Evolutionary conservation across 2,888 invertebrate species (phyloP), one percentile per base, ranked within the genome.

Genomic region (Tricholauxania praeusta): DNA sequence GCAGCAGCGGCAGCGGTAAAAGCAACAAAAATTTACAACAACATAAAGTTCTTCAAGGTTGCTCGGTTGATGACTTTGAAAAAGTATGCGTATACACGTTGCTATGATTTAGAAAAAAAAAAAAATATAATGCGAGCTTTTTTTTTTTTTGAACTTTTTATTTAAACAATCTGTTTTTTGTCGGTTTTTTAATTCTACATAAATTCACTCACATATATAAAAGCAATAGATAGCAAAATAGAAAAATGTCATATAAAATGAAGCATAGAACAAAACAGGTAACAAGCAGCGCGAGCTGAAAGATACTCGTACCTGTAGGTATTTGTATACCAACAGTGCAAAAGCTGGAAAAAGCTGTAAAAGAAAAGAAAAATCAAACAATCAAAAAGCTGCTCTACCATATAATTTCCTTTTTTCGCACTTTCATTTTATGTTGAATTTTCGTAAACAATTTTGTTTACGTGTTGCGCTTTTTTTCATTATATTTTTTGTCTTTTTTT

Each of bases 51-150:
- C 77, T 84, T 84, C 84, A 84, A 84, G 84, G 84, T 84, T 84
- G 83, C 81, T 80, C 83, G 85, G 84, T 85, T 85, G 85, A 83
- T 84, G 84, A 83, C 84, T 83, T 83, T 82, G 77, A 81, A 79
- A 80, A 80, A 80, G 78, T 82, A 81, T 79, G 79, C 71, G 39
- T 39, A 64, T 12, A 6, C 1, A 64, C 4, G 49, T 28, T 57
- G 19, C n/a, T 57, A 19, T 71, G 64, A 75, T 70, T 64, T 39
- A 10, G 2, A 57, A 49, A 49, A 49, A 49, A 64, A 51, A 51
- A 51, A 10, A 60, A 1, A n/a, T 32, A 39, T n/a, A 39, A 60
- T n/a, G 12, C 47, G 28, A 49, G 67, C 59, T 53, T 60, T 55
- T 48, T 55, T 63, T 69, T 68, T 51, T 59, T 63, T n/a, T n/a